A percentile compares a stretch with the other conserved stretches of the same genome.
phyloP scores from a whole-genome alignment of 2,888 invertebrate species.

The Gymnosoma rotundatum region DNA sequence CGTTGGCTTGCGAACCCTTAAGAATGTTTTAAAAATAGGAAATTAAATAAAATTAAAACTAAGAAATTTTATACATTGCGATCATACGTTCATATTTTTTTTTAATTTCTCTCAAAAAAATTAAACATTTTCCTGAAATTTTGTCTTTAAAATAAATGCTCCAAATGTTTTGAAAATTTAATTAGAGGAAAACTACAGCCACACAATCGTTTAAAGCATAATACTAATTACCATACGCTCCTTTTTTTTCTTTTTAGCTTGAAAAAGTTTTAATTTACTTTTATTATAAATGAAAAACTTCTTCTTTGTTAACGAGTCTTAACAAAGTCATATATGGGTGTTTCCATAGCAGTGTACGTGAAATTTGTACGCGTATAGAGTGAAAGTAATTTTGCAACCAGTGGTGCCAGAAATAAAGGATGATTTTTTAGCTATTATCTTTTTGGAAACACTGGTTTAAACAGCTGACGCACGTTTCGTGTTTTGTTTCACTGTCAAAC shows the following conservation, averaged over 20 bases:
- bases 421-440: no score
- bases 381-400: no score
- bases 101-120: not conserved
- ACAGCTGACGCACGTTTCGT: no score
- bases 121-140: not conserved
- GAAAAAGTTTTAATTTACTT: constrained; percentile 33
- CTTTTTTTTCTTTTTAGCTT: not conserved
- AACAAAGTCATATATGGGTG: constrained; percentile 36
- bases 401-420: no score
- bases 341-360: no score
- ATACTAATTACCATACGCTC: constrained; percentile 29
- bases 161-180: not conserved
- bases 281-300: constrained; percentile 14
- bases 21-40: no score
- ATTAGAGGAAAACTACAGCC: not conserved
- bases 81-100: not conserved
- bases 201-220: not conserved
- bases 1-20: no score
- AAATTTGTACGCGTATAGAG: no score
- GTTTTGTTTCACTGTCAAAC: no score
- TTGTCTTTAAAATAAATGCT: not conserved
- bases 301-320: not conserved
- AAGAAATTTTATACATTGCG: not conserved
- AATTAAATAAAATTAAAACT: no score
- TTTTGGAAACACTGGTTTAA: no score